Evolutionary conservation across 1,140 invertebrate species (phyloP).

Genomic region (Tenebrio molitor): DNA sequence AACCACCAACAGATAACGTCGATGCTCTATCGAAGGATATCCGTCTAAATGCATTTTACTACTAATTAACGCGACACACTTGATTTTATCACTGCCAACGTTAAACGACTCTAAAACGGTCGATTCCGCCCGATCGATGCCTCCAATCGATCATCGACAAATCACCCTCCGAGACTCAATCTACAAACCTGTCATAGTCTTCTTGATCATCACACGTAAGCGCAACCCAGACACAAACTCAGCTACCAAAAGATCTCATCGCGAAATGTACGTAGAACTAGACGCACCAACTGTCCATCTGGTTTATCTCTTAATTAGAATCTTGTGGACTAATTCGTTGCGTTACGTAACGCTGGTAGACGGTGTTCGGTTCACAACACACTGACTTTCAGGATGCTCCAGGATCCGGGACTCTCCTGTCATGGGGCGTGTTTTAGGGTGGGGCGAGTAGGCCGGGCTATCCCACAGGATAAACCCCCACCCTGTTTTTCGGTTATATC

Average conservation of each 20-base stretch:
- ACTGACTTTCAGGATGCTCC: slow-evolving; percentile 57
- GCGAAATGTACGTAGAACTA: too few relatives aligned
- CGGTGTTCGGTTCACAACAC: slow-evolving; percentile 34
- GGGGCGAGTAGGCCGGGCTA: slow-evolving; percentile 52
- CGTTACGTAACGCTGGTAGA: slow-evolving; percentile 10
- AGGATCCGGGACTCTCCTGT: slow-evolving; percentile 56
- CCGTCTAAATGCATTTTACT: slow-evolving; percentile 26
- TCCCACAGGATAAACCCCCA: slow-evolving; percentile 52
- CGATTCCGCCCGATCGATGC: background rate
- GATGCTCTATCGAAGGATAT: slow-evolving; percentile 37
- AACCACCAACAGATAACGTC: slow-evolving; percentile 33
- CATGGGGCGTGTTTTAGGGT: slow-evolving; percentile 55
- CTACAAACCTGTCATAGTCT: background rate
- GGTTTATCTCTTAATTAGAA: too few relatives aligned
- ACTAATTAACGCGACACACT: too few relatives aligned
- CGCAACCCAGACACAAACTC: background rate
- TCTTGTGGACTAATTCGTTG: too few relatives aligned
- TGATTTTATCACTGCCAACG: too few relatives aligned
- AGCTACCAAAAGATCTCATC: too few relatives aligned
- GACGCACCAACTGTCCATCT: too few relatives aligned
- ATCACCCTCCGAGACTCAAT: too few relatives aligned
- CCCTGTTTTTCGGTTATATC: slow-evolving; percentile 35
- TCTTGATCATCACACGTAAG: background rate
- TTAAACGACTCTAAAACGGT: too few relatives aligned
- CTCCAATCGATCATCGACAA: too few relatives aligned